A percentile compares a stretch with the other conserved stretches of the same genome.
phyloP scores from a whole-genome alignment of 2,888 invertebrate species.

The Drosophila anomalata region DNA sequence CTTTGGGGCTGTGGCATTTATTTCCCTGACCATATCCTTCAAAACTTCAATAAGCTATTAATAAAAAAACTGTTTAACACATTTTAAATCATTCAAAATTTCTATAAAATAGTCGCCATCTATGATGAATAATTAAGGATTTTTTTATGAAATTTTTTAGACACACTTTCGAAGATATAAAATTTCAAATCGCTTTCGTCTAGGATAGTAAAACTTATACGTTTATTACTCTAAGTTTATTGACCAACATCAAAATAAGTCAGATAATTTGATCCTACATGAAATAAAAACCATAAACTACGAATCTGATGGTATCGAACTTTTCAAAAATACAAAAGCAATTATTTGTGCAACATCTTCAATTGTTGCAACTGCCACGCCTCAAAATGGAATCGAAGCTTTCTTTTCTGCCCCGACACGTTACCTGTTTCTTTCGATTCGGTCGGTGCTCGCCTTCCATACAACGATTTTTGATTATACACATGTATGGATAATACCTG shows the following conservation, averaged over 20 bases:
- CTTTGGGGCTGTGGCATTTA: slow-evolving; percentile 37
- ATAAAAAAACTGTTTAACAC: not conserved
- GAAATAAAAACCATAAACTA: not conserved
- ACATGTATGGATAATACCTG: slow-evolving; percentile 47
- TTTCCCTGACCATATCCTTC: not conserved
- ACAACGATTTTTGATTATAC: slow-evolving; percentile 30
- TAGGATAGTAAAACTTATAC: too few relatives aligned
- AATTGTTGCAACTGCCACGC: slow-evolving; percentile 27
- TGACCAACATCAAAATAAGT: too few relatives aligned
- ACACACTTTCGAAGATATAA: not conserved
- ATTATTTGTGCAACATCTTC: slow-evolving; percentile 21
- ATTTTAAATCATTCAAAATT: not conserved
- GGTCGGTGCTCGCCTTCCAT: slow-evolving; percentile 2
- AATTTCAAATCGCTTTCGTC: too few relatives aligned
- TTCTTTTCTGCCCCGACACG: slow-evolving; percentile 26
- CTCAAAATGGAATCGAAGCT: slow-evolving; percentile 11
- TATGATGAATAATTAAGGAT: too few relatives aligned
- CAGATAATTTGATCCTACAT: too few relatives aligned
- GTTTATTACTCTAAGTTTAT: too few relatives aligned
- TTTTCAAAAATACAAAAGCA: slow-evolving; percentile 5
- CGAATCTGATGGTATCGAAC: not conserved
- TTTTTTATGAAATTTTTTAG: not conserved
- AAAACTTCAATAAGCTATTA: not conserved
- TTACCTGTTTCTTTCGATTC: slow-evolving; percentile 19
- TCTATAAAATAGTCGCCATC: not conserved